A percentile compares a stretch with the other conserved stretches of the same genome.
phyloP scores from a whole-genome alignment of 2,113 vertebrate genomes.

The Thermophis baileyi region DNA sequence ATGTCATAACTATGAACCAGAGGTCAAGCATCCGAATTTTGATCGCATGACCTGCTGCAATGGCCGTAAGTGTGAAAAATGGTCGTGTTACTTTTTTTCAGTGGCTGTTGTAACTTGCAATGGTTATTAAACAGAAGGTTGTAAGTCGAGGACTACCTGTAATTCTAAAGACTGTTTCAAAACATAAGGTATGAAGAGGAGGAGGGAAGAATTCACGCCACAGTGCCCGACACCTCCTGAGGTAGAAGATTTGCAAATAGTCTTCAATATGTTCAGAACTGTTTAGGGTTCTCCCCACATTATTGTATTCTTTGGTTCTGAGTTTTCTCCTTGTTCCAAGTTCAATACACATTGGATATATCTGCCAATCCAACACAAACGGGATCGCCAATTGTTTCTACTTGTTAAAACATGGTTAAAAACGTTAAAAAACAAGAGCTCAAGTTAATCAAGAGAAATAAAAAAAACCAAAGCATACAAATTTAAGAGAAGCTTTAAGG shows the following conservation, averaged over 20 bases:
- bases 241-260: neutral
- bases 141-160: no score
- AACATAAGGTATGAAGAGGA: neutral
- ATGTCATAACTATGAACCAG: no score
- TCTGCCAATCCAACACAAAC: neutral
- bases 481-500: fast-evolving
- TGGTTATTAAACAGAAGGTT: no score
- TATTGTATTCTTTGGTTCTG: neutral
- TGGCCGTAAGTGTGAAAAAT: no score
- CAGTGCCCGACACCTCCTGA: neutral
- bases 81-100: no score
- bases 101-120: neutral
- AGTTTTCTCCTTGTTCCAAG: neutral
- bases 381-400: neutral
- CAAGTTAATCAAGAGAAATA: neutral
- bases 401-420: neutral
- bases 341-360: neutral
- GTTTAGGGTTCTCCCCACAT: neutral
- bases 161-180: neutral
- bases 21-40: no score
- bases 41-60: no score
- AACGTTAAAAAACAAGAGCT: neutral
- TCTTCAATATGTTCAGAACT: neutral
- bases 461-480: fast-evolving
- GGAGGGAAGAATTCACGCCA: neutral